Evolutionary conservation across 2,888 invertebrate genomes (phyloP).

Genomic region (Cantharis rustica): DNA sequence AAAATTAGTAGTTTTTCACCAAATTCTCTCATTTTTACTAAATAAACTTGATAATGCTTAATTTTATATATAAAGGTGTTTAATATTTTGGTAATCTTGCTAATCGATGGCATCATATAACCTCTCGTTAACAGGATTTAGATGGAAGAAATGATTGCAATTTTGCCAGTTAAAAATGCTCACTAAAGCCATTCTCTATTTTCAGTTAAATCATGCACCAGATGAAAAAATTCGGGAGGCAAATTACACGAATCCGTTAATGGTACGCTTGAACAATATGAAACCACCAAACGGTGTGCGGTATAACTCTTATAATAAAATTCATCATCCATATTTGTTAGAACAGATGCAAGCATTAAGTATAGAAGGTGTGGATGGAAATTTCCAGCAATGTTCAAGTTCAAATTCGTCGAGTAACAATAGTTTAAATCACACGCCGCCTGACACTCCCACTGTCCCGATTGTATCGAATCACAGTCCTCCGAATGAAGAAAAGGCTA

Average conservation of each 20-base stretch:
- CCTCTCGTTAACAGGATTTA: no score
- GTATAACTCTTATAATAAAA: constrained; percentile 32
- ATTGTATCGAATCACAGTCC: constrained; percentile 42
- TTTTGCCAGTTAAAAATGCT: no score
- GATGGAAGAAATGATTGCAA: no score
- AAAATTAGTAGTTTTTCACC: no score
- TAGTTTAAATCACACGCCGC: constrained; percentile 61
- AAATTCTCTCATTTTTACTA: no score
- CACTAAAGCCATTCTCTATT: constrained; percentile 10
- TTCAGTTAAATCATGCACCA: constrained; percentile 66
- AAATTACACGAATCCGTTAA: constrained; percentile 38
- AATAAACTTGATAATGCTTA: no score
- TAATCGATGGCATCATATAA: no score
- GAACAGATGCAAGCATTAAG: constrained; percentile 58
- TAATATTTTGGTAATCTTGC: no score
- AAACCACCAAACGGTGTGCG: constrained; percentile 50
- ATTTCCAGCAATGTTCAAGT: constrained; percentile 57
- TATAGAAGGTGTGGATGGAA: constrained; percentile 57
- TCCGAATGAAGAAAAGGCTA: constrained; percentile 41
- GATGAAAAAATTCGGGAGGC: constrained; percentile 67
- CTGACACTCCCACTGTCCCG: constrained; percentile 62
- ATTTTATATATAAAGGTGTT: no score
- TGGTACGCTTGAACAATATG: constrained; percentile 30
- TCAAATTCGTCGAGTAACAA: constrained; percentile 61
- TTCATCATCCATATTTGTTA: constrained; percentile 49